Base-by-base conservation (phyloP, 2,113 vertebrate species). In the Rattus rattus region DNA sequence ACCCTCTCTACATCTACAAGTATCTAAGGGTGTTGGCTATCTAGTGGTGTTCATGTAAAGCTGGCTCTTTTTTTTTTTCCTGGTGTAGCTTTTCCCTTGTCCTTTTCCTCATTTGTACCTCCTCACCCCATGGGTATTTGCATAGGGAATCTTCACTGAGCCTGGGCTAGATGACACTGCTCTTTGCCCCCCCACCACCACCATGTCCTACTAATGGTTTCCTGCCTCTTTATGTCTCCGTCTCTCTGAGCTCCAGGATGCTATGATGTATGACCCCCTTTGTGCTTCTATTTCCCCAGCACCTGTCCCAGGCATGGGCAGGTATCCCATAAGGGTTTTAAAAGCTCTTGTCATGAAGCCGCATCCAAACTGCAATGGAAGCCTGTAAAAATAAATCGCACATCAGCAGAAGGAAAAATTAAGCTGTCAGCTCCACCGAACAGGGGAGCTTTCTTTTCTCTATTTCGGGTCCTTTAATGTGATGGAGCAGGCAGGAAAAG, bases 391-490 rank as follows among this genome's bases (percentile, higher is more conserved):
- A 91, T 49, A 76, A 83, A 52, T 76, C 80, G 88, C 17, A 4
- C 61, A 80, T 91, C 54, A 36, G 65, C 83, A 47, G 59, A 88
- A 90, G 80, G 84, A 88, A 91, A 96, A 81, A 93, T 96, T 33
- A 92, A 96, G 93, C 85, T 69, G 96, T 93, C 96, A 90, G 43
- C 0, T 88, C 90, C 70, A 12, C 90, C 39, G 70, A 96, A 36
- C 80, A 26, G 90, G 70, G 8, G 70, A 85, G 70, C 85, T 88
- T 65, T 36, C 93, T n/a, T 88, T 92, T 63, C 88, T 92, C 93
- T 94, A 81, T 93, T 92, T 93, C 72, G 30, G 39, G 76, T 39
- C 88, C 86, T 91, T 88, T 77, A 84, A 81, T 12, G 6, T 90
- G 94, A 94, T 28, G 11, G 93, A 17, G 19, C 2, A 1, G n/a